A percentile compares a stretch with the other conserved stretches of the same genome.
These are phyloP conservation scores for Eilema depressum DNA, from an alignment of 2,888 invertebrate genomes.

Conservation along the genomic window DNA sequence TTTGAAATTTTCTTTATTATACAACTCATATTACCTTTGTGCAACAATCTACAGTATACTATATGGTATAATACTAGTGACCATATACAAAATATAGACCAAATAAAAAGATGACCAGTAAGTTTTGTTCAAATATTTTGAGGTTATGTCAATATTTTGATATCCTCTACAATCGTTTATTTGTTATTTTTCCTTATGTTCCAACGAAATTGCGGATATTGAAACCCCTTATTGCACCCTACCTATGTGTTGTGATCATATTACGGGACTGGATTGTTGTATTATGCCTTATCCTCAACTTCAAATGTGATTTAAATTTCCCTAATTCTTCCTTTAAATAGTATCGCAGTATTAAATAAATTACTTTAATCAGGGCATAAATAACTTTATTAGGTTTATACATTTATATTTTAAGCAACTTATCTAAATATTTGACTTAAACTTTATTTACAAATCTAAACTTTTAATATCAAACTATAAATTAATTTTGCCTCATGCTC, in stretches of 20 bases:
- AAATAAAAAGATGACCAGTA: constrained; percentile 28
- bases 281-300: no score
- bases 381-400: no score
- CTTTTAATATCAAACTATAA: no score
- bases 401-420: no score
- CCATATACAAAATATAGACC: background rate
- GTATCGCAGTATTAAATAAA: background rate
- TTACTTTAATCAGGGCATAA: background rate
- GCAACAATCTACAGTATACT: background rate
- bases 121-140: constrained; percentile 18
- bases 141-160: constrained; percentile 50
- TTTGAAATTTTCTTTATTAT: constrained; percentile 7
- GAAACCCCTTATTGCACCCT: background rate
- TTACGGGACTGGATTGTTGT: background rate
- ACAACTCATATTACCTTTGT: background rate
- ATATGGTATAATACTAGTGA: background rate
- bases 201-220: background rate
- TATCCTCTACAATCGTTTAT: constrained; percentile 2
- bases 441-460: no score
- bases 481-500: no score
- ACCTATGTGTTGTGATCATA: background rate
- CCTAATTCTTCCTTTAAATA: no score
- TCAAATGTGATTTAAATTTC: no score
- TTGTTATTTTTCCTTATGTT: background rate
- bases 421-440: no score